Percentiles rank a stretch among this genome's conserved stretches.
Evolutionary conservation across 2,113 vertebrate species (phyloP).

Genomic region (Chaenogobius annularis): DNA sequence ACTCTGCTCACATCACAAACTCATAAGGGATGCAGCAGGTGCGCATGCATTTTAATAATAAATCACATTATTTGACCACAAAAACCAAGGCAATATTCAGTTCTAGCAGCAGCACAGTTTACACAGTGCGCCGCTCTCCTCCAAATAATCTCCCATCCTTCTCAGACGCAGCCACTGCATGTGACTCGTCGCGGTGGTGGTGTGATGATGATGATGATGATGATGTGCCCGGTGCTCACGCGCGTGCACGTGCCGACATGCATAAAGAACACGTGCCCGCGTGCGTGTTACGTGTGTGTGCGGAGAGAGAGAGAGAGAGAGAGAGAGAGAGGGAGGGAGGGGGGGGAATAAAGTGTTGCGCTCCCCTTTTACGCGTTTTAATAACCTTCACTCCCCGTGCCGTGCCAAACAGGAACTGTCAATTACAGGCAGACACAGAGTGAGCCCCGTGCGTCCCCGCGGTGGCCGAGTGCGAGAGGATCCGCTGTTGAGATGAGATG

Average conservation of each 20-base stretch:
- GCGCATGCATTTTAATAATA: conserved; percentile 17
- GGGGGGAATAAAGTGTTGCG: conserved; percentile 1
- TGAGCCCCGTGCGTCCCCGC: not conserved
- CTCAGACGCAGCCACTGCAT: conserved; percentile 53
- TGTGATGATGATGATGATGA: not conserved
- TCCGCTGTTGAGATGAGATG: not conserved
- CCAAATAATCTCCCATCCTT: conserved; percentile 9
- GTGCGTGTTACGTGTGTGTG: conserved; percentile 42
- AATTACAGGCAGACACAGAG: conserved; percentile 9
- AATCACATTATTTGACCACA: not conserved
- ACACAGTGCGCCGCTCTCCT: not conserved
- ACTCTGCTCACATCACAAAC: conserved; percentile 18
- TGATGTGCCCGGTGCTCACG: conserved; percentile 9
- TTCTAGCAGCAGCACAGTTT: not conserved
- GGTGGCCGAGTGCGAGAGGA: not conserved
- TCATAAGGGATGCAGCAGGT: conserved; percentile 59
- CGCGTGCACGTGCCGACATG: conserved; percentile 59
- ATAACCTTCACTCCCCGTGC: conserved; percentile 6
- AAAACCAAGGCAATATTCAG: not conserved
- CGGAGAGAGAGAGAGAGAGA: not conserved
- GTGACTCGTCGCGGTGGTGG: conserved; percentile 39
- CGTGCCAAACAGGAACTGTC: conserved; percentile 4
- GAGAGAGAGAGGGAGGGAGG: not conserved
- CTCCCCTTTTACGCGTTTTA: conserved; percentile 7
- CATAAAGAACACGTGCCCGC: conserved; percentile 63